A percentile compares a stretch with the other conserved stretches of the same genome.
Conservation (phyloP, 2,113 vertebrate genomes). For the Chloebia gouldiae region DNA sequence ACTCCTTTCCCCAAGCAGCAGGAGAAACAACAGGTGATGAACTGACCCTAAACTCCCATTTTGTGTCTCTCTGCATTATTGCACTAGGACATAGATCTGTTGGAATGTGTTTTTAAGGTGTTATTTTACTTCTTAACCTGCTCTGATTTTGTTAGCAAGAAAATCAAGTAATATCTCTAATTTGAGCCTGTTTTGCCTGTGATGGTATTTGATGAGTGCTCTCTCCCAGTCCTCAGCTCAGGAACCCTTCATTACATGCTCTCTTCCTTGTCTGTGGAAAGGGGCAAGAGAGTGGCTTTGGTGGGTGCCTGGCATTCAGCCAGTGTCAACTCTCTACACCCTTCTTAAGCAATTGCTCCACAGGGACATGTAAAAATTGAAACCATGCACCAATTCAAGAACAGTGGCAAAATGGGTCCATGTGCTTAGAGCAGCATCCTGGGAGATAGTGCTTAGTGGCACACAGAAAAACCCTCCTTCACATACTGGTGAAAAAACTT, state of each 20-base stretch:
- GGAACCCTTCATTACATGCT: background rate
- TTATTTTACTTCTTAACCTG: background rate
- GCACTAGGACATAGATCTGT: background rate
- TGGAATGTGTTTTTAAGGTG: background rate
- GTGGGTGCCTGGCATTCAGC: background rate
- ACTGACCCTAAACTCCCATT: background rate
- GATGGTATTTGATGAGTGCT: background rate
- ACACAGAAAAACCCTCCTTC: background rate
- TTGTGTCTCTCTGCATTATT: too few species aligned
- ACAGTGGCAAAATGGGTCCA: background rate
- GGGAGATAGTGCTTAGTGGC: background rate
- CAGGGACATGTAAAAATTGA: background rate
- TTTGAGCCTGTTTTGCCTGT: background rate
- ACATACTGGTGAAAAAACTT: background rate
- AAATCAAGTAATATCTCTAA: background rate
- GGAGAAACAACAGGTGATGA: background rate
- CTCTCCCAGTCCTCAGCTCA: background rate
- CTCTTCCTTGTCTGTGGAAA: background rate
- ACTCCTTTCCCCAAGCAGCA: background rate
- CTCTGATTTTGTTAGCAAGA: background rate
- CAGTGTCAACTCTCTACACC: background rate
- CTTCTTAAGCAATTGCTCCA: background rate
- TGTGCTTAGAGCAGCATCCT: background rate
- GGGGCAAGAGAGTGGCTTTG: background rate
- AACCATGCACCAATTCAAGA: background rate